Evolutionary conservation across 2,113 vertebrate species (phyloP).

Genomic region (Lepisosteus osseus): DNA sequence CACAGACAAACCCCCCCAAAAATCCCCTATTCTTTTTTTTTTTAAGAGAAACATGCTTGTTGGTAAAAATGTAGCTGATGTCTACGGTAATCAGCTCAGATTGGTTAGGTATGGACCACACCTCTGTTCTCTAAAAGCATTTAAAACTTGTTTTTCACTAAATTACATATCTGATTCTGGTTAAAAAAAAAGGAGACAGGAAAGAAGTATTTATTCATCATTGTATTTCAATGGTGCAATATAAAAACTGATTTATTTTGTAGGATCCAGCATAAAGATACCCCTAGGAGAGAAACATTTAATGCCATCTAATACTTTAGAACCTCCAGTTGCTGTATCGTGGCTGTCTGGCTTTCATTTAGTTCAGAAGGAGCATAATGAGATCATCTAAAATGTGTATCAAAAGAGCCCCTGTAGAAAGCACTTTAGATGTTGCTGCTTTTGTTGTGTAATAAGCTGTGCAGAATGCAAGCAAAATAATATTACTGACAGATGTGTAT

Average conservation of each 20-base stretch:
- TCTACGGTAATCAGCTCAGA: too few relatives aligned
- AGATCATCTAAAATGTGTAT: background rate
- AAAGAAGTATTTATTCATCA: too few relatives aligned
- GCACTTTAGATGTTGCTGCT: conserved; percentile 22
- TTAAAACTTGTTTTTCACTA: background rate
- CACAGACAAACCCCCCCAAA: too few relatives aligned
- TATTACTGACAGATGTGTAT: conserved; percentile 22
- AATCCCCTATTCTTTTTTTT: too few relatives aligned
- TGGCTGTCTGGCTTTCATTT: background rate
- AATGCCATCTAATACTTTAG: background rate
- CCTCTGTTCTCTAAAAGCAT: too few relatives aligned
- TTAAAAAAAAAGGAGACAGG: background rate
- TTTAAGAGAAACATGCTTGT: too few relatives aligned
- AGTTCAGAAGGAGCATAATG: background rate
- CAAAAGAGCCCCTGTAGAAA: conserved; percentile 6
- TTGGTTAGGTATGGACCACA: too few relatives aligned
- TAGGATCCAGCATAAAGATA: too few relatives aligned
- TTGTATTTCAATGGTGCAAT: too few relatives aligned
- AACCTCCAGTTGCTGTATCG: background rate
- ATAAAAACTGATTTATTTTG: too few relatives aligned
- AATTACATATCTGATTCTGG: background rate
- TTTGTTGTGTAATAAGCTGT: conserved; percentile 16
- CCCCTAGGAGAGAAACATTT: background rate
- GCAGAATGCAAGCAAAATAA: conserved; percentile 13
- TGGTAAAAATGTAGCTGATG: too few relatives aligned